Evolutionary conservation across 2,113 vertebrate species (phyloP).

Genomic region (Neoarius graeffei): DNA sequence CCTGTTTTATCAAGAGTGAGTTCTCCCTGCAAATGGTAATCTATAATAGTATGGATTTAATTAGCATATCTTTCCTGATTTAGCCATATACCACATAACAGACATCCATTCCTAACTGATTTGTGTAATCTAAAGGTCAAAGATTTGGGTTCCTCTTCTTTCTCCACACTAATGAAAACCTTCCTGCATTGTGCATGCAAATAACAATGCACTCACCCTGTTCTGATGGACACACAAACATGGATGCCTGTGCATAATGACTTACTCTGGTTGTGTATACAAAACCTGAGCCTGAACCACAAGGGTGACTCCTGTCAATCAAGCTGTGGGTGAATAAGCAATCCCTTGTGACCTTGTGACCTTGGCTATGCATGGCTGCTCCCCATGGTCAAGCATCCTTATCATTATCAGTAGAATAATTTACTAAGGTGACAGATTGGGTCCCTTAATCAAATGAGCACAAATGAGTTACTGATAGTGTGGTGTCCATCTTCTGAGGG

Average conservation of each 20-base stretch:
- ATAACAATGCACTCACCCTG: neutral
- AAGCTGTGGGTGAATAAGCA: constrained; percentile 59
- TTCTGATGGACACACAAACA: constrained; percentile 53
- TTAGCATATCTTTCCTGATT: constrained; percentile 13
- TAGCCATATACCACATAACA: neutral
- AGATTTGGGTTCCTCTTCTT: neutral
- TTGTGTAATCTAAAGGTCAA: constrained; percentile 23
- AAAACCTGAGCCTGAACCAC: constrained; percentile 58
- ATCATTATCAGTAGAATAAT: constrained; percentile 48
- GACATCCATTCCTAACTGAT: constrained; percentile 1
- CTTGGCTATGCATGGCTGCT: neutral
- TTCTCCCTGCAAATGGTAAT: neutral
- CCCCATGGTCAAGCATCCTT: constrained; percentile 31
- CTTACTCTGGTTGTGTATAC: constrained; percentile 33
- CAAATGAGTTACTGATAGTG: constrained; percentile 30
- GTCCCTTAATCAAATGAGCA: constrained; percentile 47
- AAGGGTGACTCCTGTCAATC: constrained; percentile 66
- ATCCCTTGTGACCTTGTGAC: constrained; percentile 56
- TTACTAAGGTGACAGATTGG: constrained; percentile 51
- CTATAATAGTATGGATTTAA: neutral
- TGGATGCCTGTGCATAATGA: constrained; percentile 39
- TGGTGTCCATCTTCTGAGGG: constrained; percentile 30
- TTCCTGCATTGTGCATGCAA: constrained; percentile 27
- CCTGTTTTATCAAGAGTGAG: neutral
- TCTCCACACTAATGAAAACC: constrained; percentile 9